Base-by-base conservation (phyloP, 35 echinoderm and acorn worm species). In the Amphiura filiformis region DNA sequence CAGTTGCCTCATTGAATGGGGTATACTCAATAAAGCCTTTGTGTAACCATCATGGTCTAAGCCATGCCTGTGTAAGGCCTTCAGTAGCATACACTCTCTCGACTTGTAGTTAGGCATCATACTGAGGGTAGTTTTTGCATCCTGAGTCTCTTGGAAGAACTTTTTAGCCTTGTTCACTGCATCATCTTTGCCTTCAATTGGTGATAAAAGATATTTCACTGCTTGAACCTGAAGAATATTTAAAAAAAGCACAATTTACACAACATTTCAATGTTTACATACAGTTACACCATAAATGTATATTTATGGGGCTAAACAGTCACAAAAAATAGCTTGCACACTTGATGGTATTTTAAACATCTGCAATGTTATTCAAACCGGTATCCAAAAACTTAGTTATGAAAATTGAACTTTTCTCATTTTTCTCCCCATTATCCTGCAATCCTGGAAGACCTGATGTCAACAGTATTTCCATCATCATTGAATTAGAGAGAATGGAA, bases 1-100 rank as follows among this genome's bases (percentile, higher is more conserved):
- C 57, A 96, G 41, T 85, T 92, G 94, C 57, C 94, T 78, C 90
- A 96, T 89, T 26, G 42, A 34, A 41, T 96, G 87, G 44, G 94
- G 94, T 23, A 90, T 92, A 34, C 65, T 83, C 82, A 89, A 78
- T 52, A 96, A 78, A 12, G 94, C 94, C 76, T 92, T 96, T 31
- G 64, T 78, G 76, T 80, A 91, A 15, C 93, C 93, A 23, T 88
- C 91, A 5, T 82, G 33, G 26, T 84, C 85, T 76, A 39, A 37
- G 57, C 91, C 91, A 88, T 93, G 91, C 42, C 91, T 88, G 78
- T 95, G 80, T 22, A 95, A 80, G 3, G 87, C 94, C 57, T 87
- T 93, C 36, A 97, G 80, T 15, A 97, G 22, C 40, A 90, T 65
- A 75, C 94, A 93, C 76, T 97, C 94, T 47, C 94, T 86, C 11